phyloP scores from a whole-genome alignment of 2,888 invertebrate species.

The Limnephilus rhombicus region DNA sequence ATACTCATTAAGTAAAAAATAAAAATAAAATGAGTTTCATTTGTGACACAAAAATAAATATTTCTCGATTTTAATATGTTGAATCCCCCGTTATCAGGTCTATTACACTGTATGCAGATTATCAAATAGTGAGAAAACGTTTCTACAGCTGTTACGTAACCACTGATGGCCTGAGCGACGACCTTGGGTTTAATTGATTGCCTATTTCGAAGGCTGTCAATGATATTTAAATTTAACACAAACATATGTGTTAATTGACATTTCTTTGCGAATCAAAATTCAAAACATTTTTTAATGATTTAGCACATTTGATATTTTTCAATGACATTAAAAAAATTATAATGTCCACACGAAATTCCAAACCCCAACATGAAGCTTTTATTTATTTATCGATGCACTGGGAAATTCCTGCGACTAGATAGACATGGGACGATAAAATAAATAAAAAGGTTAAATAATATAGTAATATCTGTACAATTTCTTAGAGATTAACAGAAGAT shows the following conservation, averaged over 20 bases:
- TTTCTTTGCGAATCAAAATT: background rate
- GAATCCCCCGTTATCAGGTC: background rate
- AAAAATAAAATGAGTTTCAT: background rate
- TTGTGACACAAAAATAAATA: background rate
- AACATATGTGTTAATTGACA: background rate
- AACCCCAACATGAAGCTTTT: too few species aligned
- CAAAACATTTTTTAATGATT: background rate
- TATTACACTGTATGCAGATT: background rate
- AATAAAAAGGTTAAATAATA: too few species aligned
- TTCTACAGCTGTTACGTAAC: background rate
- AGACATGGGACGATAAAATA: too few species aligned
- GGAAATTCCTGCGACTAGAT: too few species aligned
- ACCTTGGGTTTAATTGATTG: background rate
- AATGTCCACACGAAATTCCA: too few species aligned
- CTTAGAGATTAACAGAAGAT: too few species aligned
- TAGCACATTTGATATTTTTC: background rate
- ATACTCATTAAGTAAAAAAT: too few species aligned
- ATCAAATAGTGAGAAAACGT: background rate
- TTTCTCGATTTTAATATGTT: background rate
- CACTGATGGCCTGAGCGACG: background rate
- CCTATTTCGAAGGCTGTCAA: background rate
- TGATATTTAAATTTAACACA: background rate
- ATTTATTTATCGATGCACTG: too few species aligned
- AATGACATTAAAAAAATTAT: too few species aligned
- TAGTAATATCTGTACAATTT: too few species aligned